Conservation (phyloP, 1,140 invertebrate species). For the Apolygus lucorum region DNA sequence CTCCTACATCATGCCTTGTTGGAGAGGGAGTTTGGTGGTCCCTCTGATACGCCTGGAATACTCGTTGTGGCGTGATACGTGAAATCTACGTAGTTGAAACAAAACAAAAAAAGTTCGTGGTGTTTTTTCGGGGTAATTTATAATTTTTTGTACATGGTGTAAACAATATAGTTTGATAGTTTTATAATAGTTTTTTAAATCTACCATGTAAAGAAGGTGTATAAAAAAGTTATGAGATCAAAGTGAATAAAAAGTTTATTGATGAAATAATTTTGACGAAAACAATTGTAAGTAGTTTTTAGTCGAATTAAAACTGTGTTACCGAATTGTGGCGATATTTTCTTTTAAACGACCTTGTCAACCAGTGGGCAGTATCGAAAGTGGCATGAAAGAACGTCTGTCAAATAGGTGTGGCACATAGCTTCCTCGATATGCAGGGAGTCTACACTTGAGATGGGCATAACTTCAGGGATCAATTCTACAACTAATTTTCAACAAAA, state of each 20-base stretch:
- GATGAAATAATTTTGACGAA: not conserved
- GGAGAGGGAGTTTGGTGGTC: no score
- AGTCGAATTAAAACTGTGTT: not conserved
- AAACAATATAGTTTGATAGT: conserved; percentile 33
- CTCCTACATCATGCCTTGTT: no score
- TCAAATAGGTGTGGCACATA: no score
- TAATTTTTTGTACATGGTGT: conserved; percentile 31
- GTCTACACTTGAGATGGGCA: no score
- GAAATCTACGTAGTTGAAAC: not conserved
- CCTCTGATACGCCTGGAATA: no score
- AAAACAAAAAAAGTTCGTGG: not conserved
- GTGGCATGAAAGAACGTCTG: no score
- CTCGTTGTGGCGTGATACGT: no score
- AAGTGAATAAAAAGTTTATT: not conserved
- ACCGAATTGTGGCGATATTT: not conserved
- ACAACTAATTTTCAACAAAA: no score
- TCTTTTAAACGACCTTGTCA: not conserved
- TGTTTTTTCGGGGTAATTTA: conserved; percentile 24
- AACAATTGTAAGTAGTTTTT: not conserved
- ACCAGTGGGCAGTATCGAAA: no score
- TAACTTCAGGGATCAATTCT: no score
- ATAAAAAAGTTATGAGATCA: not conserved
- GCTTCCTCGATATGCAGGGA: no score
- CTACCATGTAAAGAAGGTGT: not conserved
- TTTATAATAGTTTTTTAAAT: conserved; percentile 34